Base-by-base conservation (phyloP, 2,113 vertebrate genomes). In the Oceanodroma tethys region DNA sequence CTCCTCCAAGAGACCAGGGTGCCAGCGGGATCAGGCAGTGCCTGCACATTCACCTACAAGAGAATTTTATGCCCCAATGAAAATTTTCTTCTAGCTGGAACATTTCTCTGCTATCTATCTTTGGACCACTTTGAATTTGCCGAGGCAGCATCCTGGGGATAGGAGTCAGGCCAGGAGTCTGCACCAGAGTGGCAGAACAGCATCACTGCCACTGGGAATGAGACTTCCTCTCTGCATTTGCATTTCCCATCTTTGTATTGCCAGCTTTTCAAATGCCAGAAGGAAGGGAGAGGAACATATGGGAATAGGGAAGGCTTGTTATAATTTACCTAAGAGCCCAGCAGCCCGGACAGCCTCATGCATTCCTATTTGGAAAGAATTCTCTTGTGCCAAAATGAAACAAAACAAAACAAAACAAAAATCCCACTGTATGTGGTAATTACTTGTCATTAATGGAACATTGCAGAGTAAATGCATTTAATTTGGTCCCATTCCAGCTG, bases 401-500 rank as follows among this genome's bases (percentile, higher is more conserved):
- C 93, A 95, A 94, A 97, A 91, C 82, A 75, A 86, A 91, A 78
- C 75, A 91, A 95, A 95, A 93, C 68, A 74, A 91, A 95, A 96
- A 91, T 92, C 86, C 81, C 88, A 88, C 84, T 59, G 86, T 63
- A 95, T 93, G 90, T 96, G 92, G 88, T 96, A 97, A 97, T 97
- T 97, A 96, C 95, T 97, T 95, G 95, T 95, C 90, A 94, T 94
- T 96, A 97, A 96, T 96, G 94, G 95, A 97, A 95, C 92, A 96
- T 76, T 87, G 91, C 91, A 94, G 92, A 92, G 90, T 75, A 97
- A 97, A 96, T 82, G 92, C 91, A 96, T 96, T 96, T 97, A 92
- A 95, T 96, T 97, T 98, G 95, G 95, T 96, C 91, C 55, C 73
- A 68, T 95, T 97, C 95, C 96, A 97, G 87, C 83, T 95, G 95